Conservation (phyloP, 2,113 vertebrate genomes). For the Chiloscyllium plagiosum region DNA sequence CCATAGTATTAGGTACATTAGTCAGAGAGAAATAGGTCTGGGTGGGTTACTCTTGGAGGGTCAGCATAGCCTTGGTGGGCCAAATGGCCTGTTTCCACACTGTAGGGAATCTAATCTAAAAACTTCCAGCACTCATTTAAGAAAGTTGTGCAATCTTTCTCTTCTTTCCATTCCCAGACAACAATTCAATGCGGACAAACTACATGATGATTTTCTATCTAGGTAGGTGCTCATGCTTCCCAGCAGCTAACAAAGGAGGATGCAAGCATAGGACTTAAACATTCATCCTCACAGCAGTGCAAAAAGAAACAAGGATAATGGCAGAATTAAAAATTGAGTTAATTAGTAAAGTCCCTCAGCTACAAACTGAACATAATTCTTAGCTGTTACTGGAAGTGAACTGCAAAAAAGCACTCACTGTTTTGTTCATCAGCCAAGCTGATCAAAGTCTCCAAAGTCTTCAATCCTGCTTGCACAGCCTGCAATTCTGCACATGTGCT, state of each 20-base stretch:
- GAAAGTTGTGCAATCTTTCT: neutral
- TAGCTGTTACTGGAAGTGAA: neutral
- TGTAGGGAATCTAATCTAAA: too few species aligned
- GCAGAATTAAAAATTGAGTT: neutral
- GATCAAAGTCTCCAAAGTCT: constrained; percentile 66
- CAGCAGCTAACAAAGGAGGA: neutral
- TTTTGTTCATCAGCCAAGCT: constrained; percentile 67
- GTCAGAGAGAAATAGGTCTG: too few species aligned
- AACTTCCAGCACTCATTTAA: too few species aligned
- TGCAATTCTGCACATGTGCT: constrained; percentile 69
- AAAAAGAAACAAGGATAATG: neutral
- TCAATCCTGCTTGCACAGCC: constrained; percentile 74
- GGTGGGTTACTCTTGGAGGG: too few species aligned
- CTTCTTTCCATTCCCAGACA: neutral
- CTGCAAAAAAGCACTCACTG: constrained; percentile 50
- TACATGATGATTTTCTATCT: neutral
- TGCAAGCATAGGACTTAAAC: neutral
- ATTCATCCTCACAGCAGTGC: neutral
- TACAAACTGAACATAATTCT: neutral
- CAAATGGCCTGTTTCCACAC: too few species aligned
- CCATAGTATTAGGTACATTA: too few species aligned
- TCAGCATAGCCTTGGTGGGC: too few species aligned
- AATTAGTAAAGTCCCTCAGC: constrained; percentile 4
- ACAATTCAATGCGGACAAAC: neutral
- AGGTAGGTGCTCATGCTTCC: neutral